Evolutionary conservation across 2,797 vertebrate species (phyloP), one percentile per base, ranked within the genome.

Genomic region (Argyrosomus regius): DNA sequence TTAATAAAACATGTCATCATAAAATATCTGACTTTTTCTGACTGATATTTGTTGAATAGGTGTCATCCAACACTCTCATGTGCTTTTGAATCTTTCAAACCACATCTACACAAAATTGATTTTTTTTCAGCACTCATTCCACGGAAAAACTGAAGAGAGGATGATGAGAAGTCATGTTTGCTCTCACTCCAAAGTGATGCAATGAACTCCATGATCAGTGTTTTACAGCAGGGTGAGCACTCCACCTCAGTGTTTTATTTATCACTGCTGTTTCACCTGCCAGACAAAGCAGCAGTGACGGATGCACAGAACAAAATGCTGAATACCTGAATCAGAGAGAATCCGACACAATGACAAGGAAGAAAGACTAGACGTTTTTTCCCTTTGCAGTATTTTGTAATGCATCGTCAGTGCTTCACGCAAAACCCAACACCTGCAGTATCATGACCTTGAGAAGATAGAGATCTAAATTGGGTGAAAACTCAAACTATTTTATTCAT

Each of bases 1-100:
- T 90, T 87, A 91, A 88, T 82, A 83, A 90, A 91, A 90, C 81
- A 91, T 90, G 86, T 81, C 87, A 80, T 89, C 86, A 79, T 83
- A 69, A 86, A 86, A 86, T 85, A 82, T 84, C 71, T 28, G 74
- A 58, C 59, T 75, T 81, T 84, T 52, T 87, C 73, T 78, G 78
- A 91, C 86, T 88, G 87, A 91, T 85, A 74, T 87, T 75, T 87
- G 83, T 64, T 87, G 72, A 87, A 83, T 73, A 75, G 75, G 60
- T 66, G 66, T 78, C 77, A 86, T 80, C 58, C 65, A 70, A 77
- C 86, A 70, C 67, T 74, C 57, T 75, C 52, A 56, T 72, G 65
- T 77, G 65, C 74, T 78, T 64, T 62, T 61, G 59, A 87, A 82
- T 78, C 70, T 81, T 84, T 84, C 59, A 88, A 89, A 87, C 14